phyloP scores from a whole-genome alignment of 2,888 invertebrate genomes.

The Tethea ocularis region DNA sequence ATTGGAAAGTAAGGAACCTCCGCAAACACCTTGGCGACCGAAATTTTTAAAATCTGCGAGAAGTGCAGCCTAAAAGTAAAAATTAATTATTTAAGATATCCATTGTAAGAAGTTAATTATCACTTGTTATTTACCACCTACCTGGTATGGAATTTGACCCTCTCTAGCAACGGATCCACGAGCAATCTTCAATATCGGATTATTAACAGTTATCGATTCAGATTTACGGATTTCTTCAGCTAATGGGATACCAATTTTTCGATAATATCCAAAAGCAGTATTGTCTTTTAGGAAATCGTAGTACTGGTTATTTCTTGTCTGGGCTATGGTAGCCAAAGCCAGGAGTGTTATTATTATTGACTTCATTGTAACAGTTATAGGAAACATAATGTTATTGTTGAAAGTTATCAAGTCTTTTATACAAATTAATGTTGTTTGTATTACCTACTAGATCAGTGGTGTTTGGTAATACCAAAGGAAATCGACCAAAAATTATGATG shows the following conservation, averaged over 20 bases:
- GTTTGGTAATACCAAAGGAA: not conserved
- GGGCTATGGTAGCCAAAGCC: constrained; percentile 22
- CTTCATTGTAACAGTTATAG: constrained; percentile 18
- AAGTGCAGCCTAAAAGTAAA: constrained; percentile 39
- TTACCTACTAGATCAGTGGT: too few relatives aligned
- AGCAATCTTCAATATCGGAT: constrained; percentile 27
- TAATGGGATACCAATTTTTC: constrained; percentile 30
- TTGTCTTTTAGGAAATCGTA: constrained; percentile 26
- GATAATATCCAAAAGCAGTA: constrained; percentile 35
- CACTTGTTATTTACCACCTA: constrained; percentile 17
- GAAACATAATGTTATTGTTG: not conserved
- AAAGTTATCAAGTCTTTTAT: not conserved
- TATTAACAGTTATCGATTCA: constrained; percentile 14
- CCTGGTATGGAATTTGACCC: constrained; percentile 41
- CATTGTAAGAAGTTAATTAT: too few relatives aligned
- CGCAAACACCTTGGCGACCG: constrained; percentile 41
- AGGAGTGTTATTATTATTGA: constrained; percentile 24
- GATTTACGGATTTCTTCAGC: constrained; percentile 31
- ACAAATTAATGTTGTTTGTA: too few relatives aligned
- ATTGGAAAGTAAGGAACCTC: constrained; percentile 28
- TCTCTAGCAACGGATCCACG: constrained; percentile 28
- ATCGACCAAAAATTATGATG: not conserved
- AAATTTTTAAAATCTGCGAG: constrained; percentile 32
- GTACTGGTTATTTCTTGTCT: constrained; percentile 16
- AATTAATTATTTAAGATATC: too few relatives aligned